phyloP scores from a whole-genome alignment of 2,888 invertebrate genomes.

The Gymnoscelis rufifasciata region DNA sequence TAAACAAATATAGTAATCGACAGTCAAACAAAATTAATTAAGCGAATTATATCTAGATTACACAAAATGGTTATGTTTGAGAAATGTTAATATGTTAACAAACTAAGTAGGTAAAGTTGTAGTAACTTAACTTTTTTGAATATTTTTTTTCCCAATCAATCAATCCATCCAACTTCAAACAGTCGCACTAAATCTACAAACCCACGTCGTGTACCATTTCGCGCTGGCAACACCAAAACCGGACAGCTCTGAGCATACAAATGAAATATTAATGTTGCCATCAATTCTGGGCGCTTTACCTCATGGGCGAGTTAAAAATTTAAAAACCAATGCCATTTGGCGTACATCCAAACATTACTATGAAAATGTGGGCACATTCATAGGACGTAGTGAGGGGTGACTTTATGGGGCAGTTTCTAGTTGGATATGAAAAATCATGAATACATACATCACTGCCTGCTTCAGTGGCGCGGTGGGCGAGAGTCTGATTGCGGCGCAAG shows the following conservation, averaged over 20 bases:
- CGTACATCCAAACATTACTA: conserved; percentile 41
- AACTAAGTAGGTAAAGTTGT: no score
- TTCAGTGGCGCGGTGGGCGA: no score
- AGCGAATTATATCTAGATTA: no score
- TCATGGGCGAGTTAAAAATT: conserved; percentile 53
- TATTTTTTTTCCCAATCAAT: not conserved
- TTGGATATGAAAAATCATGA: no score
- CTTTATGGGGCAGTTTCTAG: no score
- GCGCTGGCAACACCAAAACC: conserved; percentile 20
- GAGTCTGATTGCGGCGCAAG: no score
- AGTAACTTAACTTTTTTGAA: no score
- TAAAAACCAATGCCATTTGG: conserved; percentile 65
- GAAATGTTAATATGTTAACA: no score
- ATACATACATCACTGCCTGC: no score
- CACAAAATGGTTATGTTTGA: no score
- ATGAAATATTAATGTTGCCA: conserved; percentile 56
- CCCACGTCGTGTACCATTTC: conserved; percentile 2
- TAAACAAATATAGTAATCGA: no score
- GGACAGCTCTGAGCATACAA: conserved; percentile 23
- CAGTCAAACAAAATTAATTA: no score
- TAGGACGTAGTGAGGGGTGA: conserved; percentile 10
- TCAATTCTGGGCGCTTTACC: conserved; percentile 46
- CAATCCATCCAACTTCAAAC: not conserved
- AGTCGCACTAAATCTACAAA: not conserved
- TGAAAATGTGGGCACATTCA: conserved; percentile 26